Evolutionary conservation across 1,140 invertebrate species (phyloP).

Genomic region (Macrostomum lignano): DNA sequence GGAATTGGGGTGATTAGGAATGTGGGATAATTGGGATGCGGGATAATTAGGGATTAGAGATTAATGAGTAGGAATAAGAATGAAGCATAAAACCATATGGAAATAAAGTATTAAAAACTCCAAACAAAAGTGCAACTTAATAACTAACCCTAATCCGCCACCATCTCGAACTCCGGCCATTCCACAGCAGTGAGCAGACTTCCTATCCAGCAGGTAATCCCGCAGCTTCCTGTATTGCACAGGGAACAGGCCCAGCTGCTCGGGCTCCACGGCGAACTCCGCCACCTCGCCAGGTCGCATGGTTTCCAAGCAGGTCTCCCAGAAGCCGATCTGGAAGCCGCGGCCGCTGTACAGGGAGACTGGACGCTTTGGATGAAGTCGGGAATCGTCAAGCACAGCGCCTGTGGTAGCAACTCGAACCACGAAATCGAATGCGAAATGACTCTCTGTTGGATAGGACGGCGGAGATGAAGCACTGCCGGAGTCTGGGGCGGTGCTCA

Average conservation of each 20-base stretch:
- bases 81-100: too few relatives aligned
- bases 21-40: too few relatives aligned
- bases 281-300: slow-evolving; percentile 59
- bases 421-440: slow-evolving; percentile 7
- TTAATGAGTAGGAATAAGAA: too few relatives aligned
- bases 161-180: slow-evolving; percentile 44
- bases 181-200: slow-evolving; percentile 63
- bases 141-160: slow-evolving; percentile 34
- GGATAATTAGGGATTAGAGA: too few relatives aligned
- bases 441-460: too few relatives aligned
- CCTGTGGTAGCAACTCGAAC: slow-evolving; percentile 9
- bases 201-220: slow-evolving; percentile 38
- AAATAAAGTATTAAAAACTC: too few relatives aligned
- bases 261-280: slow-evolving; percentile 48
- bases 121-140: slow-evolving; percentile 9
- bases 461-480: too few relatives aligned
- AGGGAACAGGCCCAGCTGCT: slow-evolving; percentile 32
- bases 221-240: not conserved
- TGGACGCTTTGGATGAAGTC: slow-evolving; percentile 36
- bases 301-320: slow-evolving; percentile 57
- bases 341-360: slow-evolving; percentile 67
- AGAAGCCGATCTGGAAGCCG: slow-evolving; percentile 66
- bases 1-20: too few relatives aligned
- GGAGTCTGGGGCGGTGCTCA: too few relatives aligned
- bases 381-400: slow-evolving; percentile 50